A percentile compares a stretch with the other conserved stretches of the same genome.
Evolutionary conservation across 1,140 invertebrate species (phyloP).

Genomic region (honey bee (Apis mellifera)): Amel_HAv3.1 CM009933.2:10014001-10014500

Average conservation of each 20-base stretch:
- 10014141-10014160: constrained; percentile 62
- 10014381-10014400: constrained; percentile 71
- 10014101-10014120: constrained; percentile 17
- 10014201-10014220: constrained; percentile 71
- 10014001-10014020: background rate
- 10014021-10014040: background rate
- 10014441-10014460: constrained; percentile 43
- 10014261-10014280: constrained; percentile 44
- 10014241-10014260: constrained; percentile 67
- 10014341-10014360: constrained; percentile 80
- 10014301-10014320: constrained; percentile 24
- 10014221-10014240: constrained; percentile 78
- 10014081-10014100: background rate
- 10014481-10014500: constrained; percentile 74
- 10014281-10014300: constrained; percentile 34
- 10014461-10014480: constrained; percentile 65
- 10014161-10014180: constrained; percentile 30
- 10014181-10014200: constrained; percentile 66
- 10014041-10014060: background rate
- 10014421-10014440: background rate
- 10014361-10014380: constrained; percentile 80
- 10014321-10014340: constrained; percentile 53
- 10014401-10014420: constrained; percentile 23
- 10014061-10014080: too few species aligned
- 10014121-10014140: constrained; percentile 33